phyloP scores from a whole-genome alignment of 2,888 invertebrate species.

The Temnothorax unifasciatus region DNA sequence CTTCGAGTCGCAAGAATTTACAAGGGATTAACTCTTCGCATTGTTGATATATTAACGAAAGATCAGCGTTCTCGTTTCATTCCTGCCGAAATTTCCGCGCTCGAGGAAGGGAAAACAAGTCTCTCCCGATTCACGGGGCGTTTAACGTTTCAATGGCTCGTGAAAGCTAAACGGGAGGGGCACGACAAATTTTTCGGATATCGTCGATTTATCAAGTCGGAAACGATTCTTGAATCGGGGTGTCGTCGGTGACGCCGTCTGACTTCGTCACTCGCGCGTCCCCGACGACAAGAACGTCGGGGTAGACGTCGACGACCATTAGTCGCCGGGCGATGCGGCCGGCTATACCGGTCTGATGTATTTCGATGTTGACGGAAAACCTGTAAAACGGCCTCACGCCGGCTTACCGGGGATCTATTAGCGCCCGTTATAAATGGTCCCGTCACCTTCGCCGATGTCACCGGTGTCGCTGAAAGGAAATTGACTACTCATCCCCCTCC shows the following conservation, averaged over 20 bases:
- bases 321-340: slow-evolving; percentile 73
- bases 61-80: slow-evolving; percentile 9
- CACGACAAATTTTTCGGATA: slow-evolving; percentile 83
- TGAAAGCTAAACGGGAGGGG: slow-evolving; percentile 60
- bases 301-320: slow-evolving; percentile 78
- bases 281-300: slow-evolving; percentile 69
- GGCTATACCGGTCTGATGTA: slow-evolving; percentile 76
- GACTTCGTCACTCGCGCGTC: slow-evolving; percentile 70
- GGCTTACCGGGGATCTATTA: slow-evolving; percentile 81
- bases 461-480: slow-evolving; percentile 83
- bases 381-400: slow-evolving; percentile 82
- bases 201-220: slow-evolving; percentile 82
- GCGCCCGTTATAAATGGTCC: slow-evolving; percentile 84
- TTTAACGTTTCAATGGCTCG: slow-evolving; percentile 70
- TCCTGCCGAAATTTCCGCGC: neutral
- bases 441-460: slow-evolving; percentile 80
- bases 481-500: slow-evolving; percentile 82
- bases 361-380: slow-evolving; percentile 84
- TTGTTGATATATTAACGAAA: neutral
- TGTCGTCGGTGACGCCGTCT: slow-evolving; percentile 55
- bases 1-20: neutral
- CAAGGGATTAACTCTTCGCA: neutral
- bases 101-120: slow-evolving; percentile 34
- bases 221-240: slow-evolving; percentile 68
- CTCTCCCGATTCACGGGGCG: slow-evolving; percentile 43